phyloP scores from a whole-genome alignment of 2,113 vertebrate species.

The Taurulus bubalis region DNA sequence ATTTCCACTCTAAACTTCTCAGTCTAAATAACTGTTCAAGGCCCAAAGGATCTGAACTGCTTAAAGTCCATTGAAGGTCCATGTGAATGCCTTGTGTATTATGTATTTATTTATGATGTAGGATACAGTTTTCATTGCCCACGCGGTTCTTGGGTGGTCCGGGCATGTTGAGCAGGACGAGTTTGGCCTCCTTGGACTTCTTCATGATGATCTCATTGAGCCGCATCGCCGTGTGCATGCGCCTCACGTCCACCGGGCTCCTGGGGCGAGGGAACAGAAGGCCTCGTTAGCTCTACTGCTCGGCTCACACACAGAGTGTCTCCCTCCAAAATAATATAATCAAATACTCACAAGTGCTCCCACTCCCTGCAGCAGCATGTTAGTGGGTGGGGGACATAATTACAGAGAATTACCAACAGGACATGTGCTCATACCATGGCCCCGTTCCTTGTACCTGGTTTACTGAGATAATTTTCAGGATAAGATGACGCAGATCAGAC shows the following conservation, averaged over 20 bases:
- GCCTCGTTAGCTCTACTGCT: background rate
- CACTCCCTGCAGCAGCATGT: conserved; percentile 92
- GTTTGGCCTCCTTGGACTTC: conserved; percentile 95
- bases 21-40: background rate
- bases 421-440: background rate
- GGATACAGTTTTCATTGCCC: conserved; percentile 98
- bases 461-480: too few relatives aligned
- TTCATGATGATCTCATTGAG: conserved; percentile 95
- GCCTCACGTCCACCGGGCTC: conserved; percentile 92
- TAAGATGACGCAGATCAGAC: too few relatives aligned
- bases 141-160: conserved; percentile 95
- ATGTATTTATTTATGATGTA: conserved; percentile 8
- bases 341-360: conserved; percentile 94
- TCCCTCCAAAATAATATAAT: background rate
- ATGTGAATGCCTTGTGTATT: background rate
- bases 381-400: conserved; percentile 49
- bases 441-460: too few relatives aligned
- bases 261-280: conserved; percentile 71
- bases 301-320: background rate
- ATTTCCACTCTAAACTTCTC: background rate
- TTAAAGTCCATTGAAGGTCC: too few relatives aligned
- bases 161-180: conserved; percentile 97
- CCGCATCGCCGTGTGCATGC: conserved; percentile 96
- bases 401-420: conserved; percentile 1
- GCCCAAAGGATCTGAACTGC: too few relatives aligned